Conservation (phyloP, 2,888 invertebrate species). For the Xestia rhomboidea region DNA sequence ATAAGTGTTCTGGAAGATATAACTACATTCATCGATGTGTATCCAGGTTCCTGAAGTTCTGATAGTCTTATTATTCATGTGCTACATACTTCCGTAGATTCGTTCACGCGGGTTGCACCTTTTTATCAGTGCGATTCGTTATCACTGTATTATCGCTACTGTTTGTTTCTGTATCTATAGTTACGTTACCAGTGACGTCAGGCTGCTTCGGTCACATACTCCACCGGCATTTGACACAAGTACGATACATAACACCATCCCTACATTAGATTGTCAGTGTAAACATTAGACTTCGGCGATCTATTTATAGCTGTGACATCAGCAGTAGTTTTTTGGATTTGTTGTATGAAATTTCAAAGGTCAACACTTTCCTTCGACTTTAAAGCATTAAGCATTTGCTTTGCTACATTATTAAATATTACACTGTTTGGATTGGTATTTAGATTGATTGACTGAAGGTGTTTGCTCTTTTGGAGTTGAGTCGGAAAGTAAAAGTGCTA, state of each 20-base stretch:
- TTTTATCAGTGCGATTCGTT: constrained; percentile 85
- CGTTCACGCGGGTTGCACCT: constrained; percentile 77
- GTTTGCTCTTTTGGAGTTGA: constrained; percentile 11
- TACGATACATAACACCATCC: constrained; percentile 74
- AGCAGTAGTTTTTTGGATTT: constrained; percentile 79
- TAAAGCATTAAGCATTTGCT: constrained; percentile 35
- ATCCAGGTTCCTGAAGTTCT: constrained; percentile 10
- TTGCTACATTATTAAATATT: constrained; percentile 2
- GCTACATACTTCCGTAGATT: constrained; percentile 54
- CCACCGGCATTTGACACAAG: constrained; percentile 64
- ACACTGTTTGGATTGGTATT: constrained; percentile 10
- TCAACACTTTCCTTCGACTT: constrained; percentile 70
- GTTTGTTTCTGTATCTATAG: constrained; percentile 86
- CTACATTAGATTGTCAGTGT: constrained; percentile 83
- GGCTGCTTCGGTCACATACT: constrained; percentile 68
- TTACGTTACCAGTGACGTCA: constrained; percentile 84
- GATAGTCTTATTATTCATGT: constrained; percentile 39
- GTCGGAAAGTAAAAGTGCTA: constrained; percentile 56
- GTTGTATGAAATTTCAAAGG: constrained; percentile 77
- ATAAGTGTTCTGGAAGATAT: constrained; percentile 20
- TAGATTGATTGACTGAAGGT: constrained; percentile 14
- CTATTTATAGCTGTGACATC: constrained; percentile 87
- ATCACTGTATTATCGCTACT: constrained; percentile 86
- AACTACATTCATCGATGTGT: constrained; percentile 18
- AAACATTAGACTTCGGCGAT: constrained; percentile 79